Base-by-base conservation (phyloP, 37 sponge, comb jelly and placozoan genomes). In the Diacarnus erythraeanus region DNA sequence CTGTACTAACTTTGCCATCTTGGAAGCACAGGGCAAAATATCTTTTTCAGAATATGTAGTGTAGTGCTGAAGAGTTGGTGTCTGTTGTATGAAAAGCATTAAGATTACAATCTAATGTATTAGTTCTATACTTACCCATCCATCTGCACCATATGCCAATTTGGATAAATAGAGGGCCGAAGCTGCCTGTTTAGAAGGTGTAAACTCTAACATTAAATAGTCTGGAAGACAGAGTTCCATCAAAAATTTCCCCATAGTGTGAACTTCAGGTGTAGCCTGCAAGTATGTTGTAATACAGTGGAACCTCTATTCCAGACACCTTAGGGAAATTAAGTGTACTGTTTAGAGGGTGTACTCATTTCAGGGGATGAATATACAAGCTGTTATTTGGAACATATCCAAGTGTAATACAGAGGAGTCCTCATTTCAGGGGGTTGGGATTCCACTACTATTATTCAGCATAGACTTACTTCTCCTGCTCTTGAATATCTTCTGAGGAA, bases 401-500 rank as follows among this genome's bases (percentile, higher is more conserved):
- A n/a, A n/a, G n/a, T n/a, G n/a, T n/a, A n/a, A n/a, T n/a, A n/a
- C n/a, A n/a, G n/a, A n/a, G n/a, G n/a, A n/a, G n/a, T n/a, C n/a
- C n/a, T n/a, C n/a, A n/a, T n/a, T n/a, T n/a, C 1, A 40, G 31
- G 58, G 37, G 51, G 6, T 12, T 47, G 51, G 51, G 51, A 12
- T 15, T 47, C 12, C 51, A 47, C 51, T n/a, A 47, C 51, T 47
- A 47, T 6, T 12, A 47, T 47, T 47, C 51, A 47, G 12, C 12
- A 43, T 35, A 30, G 18, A 40, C 29, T 10, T 60, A 97, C 97
- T 38, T 94, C 84, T 42, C 95, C 99, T 47, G 97, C 99, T 83
- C 96, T 96, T n/a, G 97, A 96, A 77, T 92, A 89, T 66, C 99
- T 82, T 37, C 99, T 38, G 69, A 99, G 89, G 72, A 99, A 99